Percentiles rank a stretch among this genome's conserved stretches.
Conservation (phyloP, 1,140 invertebrate species). For the Andricus grossulariae region DNA sequence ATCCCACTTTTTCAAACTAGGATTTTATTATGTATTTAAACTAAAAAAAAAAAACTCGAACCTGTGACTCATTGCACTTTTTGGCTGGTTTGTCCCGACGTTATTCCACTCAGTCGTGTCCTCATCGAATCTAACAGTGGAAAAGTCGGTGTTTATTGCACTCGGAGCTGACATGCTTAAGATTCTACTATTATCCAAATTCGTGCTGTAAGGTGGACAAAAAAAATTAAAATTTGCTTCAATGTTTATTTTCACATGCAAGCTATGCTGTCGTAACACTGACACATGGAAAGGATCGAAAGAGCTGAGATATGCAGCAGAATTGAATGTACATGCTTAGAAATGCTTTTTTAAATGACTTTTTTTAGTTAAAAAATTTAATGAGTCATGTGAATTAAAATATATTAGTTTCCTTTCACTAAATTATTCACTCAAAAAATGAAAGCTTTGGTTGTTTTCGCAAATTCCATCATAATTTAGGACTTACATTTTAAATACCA, state of each 20-base stretch:
- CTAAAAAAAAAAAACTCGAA: slow-evolving; percentile 42
- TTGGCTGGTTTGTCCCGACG: slow-evolving; percentile 60
- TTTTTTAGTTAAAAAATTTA: neutral
- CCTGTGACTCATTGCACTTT: slow-evolving; percentile 72
- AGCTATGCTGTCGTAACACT: slow-evolving; percentile 39
- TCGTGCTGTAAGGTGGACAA: slow-evolving; percentile 63
- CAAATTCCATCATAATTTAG: no score
- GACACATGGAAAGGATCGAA: slow-evolving; percentile 47
- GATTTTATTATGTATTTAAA: neutral
- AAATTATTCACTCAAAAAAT: no score
- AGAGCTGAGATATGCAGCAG: slow-evolving; percentile 32
- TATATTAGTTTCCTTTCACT: neutral
- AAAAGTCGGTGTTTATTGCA: slow-evolving; percentile 88
- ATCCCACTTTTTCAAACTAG: neutral
- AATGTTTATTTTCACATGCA: slow-evolving; percentile 40
- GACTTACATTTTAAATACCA: no score
- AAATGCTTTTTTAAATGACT: neutral
- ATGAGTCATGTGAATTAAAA: neutral
- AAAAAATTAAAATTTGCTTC: slow-evolving; percentile 27
- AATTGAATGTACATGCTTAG: slow-evolving; percentile 38
- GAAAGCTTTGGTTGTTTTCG: no score
- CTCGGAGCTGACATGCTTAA: slow-evolving; percentile 90
- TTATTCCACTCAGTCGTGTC: slow-evolving; percentile 71
- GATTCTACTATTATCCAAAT: slow-evolving; percentile 82
- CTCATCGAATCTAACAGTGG: slow-evolving; percentile 81